phyloP scores from a whole-genome alignment of 2,113 vertebrate genomes.

The Ondatra zibethicus region DNA sequence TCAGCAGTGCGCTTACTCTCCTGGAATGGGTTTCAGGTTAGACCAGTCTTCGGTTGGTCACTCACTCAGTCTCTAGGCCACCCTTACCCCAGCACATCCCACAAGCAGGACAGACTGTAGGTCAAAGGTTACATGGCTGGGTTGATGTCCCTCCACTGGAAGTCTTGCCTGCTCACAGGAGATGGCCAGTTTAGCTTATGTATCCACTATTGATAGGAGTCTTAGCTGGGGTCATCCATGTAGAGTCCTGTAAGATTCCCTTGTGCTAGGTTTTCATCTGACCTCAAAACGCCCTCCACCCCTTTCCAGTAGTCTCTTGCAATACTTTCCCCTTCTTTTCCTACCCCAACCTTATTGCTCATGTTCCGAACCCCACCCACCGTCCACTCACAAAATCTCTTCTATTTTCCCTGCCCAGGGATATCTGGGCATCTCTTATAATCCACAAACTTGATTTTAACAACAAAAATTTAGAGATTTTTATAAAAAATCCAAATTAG shows the following conservation, averaged over 20 bases:
- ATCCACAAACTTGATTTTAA: conserved; percentile 6
- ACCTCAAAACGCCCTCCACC: neutral
- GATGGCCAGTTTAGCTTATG: neutral
- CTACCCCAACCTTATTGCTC: neutral
- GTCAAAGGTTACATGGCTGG: neutral
- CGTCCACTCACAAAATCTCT: neutral
- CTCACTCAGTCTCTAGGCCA: neutral
- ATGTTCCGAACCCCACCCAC: neutral
- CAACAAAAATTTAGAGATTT: neutral
- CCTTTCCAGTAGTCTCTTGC: neutral
- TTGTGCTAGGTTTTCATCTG: neutral
- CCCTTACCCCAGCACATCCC: neutral
- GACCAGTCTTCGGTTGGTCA: neutral
- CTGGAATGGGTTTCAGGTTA: no score
- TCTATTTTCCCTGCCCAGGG: neutral
- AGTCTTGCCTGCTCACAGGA: no score
- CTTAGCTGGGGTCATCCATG: neutral
- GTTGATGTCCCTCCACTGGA: neutral
- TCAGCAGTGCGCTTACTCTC: neutral
- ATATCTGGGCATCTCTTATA: neutral
- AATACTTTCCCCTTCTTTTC: neutral
- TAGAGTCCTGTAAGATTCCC: no score
- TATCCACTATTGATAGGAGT: neutral
- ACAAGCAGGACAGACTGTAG: neutral
- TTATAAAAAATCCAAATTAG: neutral